phyloP scores from a whole-genome alignment of 2,797 vertebrate genomes.

The Otolemur crassicaudatus region DNA sequence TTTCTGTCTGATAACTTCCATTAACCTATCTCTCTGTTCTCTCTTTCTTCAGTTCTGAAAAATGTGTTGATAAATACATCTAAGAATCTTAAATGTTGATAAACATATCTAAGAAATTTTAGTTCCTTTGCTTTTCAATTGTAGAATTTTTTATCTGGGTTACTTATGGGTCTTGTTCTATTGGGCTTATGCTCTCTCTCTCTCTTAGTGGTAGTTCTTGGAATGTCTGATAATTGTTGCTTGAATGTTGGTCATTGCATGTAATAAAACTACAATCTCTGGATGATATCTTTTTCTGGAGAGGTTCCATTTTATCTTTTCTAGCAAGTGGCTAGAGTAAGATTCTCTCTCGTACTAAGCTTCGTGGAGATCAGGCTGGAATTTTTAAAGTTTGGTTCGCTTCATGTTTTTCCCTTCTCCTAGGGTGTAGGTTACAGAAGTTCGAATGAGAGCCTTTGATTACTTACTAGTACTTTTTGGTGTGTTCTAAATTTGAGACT shows the following conservation, averaged over 20 bases:
- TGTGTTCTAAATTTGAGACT: neutral
- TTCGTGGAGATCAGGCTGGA: neutral
- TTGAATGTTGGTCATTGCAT: neutral
- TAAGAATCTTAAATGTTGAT: neutral
- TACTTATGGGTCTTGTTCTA: neutral
- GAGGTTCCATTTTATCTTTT: neutral
- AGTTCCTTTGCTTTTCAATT: neutral
- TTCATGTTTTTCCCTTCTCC: neutral
- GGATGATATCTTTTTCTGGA: neutral
- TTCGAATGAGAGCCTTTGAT: neutral
- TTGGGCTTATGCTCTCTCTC: neutral
- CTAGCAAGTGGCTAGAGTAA: neutral
- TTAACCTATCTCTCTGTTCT: constrained; percentile 9
- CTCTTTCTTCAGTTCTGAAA: neutral
- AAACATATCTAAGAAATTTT: neutral
- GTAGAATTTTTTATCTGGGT: neutral
- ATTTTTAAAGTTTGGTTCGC: neutral
- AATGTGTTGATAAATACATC: neutral
- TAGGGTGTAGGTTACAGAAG: neutral
- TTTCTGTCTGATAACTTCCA: constrained; percentile 46
- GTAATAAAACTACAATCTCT: neutral
- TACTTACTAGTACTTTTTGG: neutral
- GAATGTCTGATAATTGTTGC: neutral
- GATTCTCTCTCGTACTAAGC: neutral
- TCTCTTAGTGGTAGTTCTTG: neutral